Conservation (phyloP, 1,140 invertebrate genomes). For the Philopotamus ludificatus region DNA sequence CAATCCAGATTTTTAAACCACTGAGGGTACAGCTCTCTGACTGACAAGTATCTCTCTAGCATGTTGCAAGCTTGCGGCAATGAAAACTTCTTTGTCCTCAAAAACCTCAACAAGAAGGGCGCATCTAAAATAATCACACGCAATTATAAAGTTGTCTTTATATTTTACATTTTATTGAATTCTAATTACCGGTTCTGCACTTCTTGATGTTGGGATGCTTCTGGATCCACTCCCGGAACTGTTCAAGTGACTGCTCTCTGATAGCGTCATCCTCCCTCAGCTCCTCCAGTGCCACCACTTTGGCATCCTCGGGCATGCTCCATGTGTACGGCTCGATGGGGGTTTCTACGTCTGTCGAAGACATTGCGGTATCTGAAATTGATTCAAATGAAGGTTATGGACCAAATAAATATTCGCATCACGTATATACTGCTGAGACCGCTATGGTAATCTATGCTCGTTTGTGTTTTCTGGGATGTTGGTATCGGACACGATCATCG, state of each 20-base stretch:
- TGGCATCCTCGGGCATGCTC: conserved; percentile 45
- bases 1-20: conserved; percentile 82
- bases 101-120: conserved; percentile 77
- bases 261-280: conserved; percentile 70
- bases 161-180: neutral
- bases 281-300: conserved; percentile 65
- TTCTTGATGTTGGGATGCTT: conserved; percentile 75
- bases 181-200: conserved; percentile 64
- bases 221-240: conserved; percentile 73
- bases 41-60: conserved; percentile 80
- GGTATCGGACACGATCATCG: no score
- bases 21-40: conserved; percentile 75
- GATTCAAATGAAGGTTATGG: no score
- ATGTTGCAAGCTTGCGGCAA: conserved; percentile 80
- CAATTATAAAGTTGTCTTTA: neutral
- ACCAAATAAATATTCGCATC: no score
- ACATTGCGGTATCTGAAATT: conserved; percentile 4
- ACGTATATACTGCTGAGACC: no score
- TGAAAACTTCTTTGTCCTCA: conserved; percentile 83
- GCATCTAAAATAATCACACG: conserved; percentile 59
- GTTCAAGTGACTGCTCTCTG: conserved; percentile 66
- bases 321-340: neutral
- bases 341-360: neutral
- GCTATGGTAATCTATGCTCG: no score
- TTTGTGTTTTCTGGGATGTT: no score